Percentiles rank a stretch among this genome's conserved stretches.
Evolutionary conservation across 2,113 vertebrate genomes (phyloP).

Genomic region (Hippolais icterina): DNA sequence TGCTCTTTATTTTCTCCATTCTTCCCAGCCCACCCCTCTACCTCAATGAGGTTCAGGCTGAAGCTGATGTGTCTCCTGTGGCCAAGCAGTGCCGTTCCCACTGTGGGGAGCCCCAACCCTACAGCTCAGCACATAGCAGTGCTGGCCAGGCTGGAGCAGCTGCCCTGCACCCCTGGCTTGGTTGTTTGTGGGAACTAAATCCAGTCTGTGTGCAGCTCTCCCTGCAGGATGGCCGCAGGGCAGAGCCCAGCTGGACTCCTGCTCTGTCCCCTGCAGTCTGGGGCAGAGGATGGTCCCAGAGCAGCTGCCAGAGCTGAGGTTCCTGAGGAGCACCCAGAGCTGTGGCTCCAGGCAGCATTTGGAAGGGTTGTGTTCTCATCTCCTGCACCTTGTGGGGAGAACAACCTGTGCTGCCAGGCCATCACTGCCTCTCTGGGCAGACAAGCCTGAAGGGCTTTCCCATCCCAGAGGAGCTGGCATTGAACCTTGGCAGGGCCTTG

Average conservation of each 20-base stretch:
- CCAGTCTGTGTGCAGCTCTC: neutral
- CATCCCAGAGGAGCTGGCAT: neutral
- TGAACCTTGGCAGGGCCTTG: neutral
- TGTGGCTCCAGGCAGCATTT: neutral
- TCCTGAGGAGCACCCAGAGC: neutral
- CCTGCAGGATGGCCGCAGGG: neutral
- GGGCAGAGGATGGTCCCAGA: neutral
- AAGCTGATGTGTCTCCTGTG: neutral
- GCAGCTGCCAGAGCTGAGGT: neutral
- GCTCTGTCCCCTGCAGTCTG: neutral
- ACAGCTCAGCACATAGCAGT: neutral
- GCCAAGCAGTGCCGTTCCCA: neutral
- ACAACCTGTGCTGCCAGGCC: neutral
- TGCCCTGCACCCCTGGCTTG: neutral
- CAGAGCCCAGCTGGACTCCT: neutral
- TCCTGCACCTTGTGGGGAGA: neutral
- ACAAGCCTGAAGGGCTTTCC: neutral
- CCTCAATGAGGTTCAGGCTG: neutral
- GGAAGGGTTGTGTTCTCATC: neutral
- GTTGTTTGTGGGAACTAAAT: neutral
- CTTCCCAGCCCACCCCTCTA: neutral
- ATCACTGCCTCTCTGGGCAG: neutral
- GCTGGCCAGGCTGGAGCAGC: neutral
- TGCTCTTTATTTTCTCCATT: neutral
- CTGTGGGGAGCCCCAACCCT: neutral